Percentiles rank a stretch among this genome's conserved stretches.
Evolutionary conservation across 2,113 vertebrate species (phyloP).

Genomic region (Bubo scandiacus): DNA sequence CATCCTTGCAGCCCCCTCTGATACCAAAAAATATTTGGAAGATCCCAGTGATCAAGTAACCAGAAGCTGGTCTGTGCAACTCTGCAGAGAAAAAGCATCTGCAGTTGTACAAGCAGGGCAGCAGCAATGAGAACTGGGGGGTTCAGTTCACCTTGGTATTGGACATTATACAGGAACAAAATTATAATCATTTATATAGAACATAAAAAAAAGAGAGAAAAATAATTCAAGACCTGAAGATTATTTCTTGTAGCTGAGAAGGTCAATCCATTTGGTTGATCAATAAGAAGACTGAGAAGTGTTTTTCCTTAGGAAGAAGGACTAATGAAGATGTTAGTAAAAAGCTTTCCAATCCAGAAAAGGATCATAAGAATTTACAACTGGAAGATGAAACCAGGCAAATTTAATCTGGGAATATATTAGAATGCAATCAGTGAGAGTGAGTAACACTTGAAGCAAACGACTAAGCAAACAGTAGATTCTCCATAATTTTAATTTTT

Average conservation of each 20-base stretch:
- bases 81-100: background rate
- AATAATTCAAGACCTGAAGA: background rate
- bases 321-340: background rate
- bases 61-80: background rate
- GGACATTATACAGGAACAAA: background rate
- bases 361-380: background rate
- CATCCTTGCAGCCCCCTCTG: background rate
- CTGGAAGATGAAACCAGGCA: background rate
- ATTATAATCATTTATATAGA: background rate
- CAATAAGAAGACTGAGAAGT: background rate
- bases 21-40: background rate
- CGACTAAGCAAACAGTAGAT: background rate
- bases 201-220: background rate
- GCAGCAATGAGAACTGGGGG: background rate
- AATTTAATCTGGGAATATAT: background rate
- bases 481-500: background rate
- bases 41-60: background rate
- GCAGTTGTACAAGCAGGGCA: background rate
- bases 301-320: background rate
- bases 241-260: background rate
- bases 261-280: background rate
- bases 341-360: background rate
- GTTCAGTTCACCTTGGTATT: background rate
- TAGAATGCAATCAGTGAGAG: background rate
- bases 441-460: background rate